These are phyloP conservation scores for Hozukius guyotensis DNA, from an alignment of 2,797 vertebrate genomes.

Conservation along the genomic window DNA sequence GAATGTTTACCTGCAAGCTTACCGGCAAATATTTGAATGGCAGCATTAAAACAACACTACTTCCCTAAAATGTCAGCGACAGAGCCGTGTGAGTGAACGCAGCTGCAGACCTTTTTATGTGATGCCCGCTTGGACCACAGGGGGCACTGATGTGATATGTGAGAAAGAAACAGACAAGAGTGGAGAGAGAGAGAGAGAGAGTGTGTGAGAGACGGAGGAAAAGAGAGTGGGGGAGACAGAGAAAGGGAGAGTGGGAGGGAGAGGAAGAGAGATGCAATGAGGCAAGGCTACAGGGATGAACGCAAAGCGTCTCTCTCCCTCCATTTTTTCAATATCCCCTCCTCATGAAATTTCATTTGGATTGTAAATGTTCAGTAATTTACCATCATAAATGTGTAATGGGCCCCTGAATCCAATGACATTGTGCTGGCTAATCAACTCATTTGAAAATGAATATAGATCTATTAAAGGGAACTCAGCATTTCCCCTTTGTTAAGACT, in stretches of 20 bases:
- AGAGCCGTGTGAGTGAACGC: constrained; percentile 1
- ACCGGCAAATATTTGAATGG: constrained; percentile 1
- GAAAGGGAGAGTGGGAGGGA: constrained; percentile 35
- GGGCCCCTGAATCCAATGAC: constrained; percentile 88
- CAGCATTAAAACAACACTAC: constrained; percentile 11
- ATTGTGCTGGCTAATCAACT: constrained; percentile 90
- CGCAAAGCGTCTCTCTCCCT: constrained; percentile 73
- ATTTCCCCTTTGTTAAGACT: constrained; percentile 83
- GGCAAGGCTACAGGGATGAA: constrained; percentile 80
- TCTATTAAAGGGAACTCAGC: constrained; percentile 86
- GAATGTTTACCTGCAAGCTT: constrained; percentile 25
- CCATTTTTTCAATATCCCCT: constrained; percentile 85
- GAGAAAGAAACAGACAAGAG: constrained; percentile 52
- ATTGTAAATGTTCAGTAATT: constrained; percentile 91
- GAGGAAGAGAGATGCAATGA: constrained; percentile 72
- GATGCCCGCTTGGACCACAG: constrained; percentile 79
- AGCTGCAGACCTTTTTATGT: constrained; percentile 34
- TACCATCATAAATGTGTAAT: constrained; percentile 91
- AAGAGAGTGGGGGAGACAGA: neutral
- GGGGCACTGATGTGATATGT: constrained; percentile 85
- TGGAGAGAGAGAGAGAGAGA: neutral
- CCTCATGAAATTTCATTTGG: constrained; percentile 90
- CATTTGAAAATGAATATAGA: constrained; percentile 89
- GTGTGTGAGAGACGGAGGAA: constrained; percentile 51
- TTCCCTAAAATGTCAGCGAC: constrained; percentile 33